Percentiles rank a stretch among this genome's conserved stretches.
Conservation (phyloP, 2,888 invertebrate species). For the Zygothrica quintamaculata region DNA sequence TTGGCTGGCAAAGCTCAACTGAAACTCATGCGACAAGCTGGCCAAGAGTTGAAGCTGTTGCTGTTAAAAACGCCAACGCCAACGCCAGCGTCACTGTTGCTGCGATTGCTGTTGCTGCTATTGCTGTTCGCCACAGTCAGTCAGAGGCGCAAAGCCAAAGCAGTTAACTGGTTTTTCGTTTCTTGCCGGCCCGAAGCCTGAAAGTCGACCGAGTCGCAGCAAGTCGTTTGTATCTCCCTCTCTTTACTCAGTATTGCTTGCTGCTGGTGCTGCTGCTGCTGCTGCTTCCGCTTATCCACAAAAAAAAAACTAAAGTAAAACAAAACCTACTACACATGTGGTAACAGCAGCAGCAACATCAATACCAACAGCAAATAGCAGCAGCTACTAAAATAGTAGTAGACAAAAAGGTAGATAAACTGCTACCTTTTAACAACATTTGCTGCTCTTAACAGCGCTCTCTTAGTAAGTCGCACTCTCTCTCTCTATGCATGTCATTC, state of each 20-base stretch:
- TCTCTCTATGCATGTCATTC: conserved; percentile 7
- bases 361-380: conserved; percentile 12
- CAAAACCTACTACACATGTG: conserved; percentile 17
- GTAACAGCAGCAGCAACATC: conserved; percentile 6
- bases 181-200: conserved; percentile 59
- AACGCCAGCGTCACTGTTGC: too few relatives aligned
- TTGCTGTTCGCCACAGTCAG: too few relatives aligned
- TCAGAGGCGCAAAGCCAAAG: conserved; percentile 36
- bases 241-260: too few relatives aligned
- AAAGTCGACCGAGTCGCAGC: conserved; percentile 58
- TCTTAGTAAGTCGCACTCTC: conserved; percentile 16
- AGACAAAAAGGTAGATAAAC: conserved; percentile 28
- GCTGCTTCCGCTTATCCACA: conserved; percentile 50
- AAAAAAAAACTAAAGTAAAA: too few relatives aligned
- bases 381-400: conserved; percentile 52
- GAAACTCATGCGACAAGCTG: conserved; percentile 57
- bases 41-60: conserved; percentile 39
- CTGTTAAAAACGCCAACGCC: conserved; percentile 35
- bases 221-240: conserved; percentile 23
- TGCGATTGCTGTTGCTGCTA: too few relatives aligned
- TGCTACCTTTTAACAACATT: neutral
- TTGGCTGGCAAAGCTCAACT: conserved; percentile 82
- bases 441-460: conserved; percentile 22
- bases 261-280: conserved; percentile 8
- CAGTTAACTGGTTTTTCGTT: conserved; percentile 63